Percentiles rank a stretch among this genome's conserved stretches.
Conservation (phyloP, 2,888 invertebrate species). For the Diadromus collaris region DNA sequence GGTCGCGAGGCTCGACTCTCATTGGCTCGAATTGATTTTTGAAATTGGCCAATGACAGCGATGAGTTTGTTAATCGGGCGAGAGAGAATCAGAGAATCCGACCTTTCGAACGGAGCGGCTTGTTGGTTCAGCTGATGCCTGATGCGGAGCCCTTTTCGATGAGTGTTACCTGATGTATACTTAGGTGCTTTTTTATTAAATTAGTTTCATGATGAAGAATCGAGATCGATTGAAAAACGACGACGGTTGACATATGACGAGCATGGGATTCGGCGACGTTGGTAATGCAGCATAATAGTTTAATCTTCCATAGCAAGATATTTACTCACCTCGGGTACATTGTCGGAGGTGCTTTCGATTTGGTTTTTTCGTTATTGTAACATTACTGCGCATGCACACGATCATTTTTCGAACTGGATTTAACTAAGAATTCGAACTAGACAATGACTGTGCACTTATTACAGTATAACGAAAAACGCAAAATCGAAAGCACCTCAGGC, state of each 20-base stretch:
- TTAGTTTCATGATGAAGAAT: not conserved
- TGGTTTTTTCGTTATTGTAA: too few relatives aligned
- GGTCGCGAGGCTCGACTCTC: slow-evolving; percentile 27
- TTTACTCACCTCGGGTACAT: too few relatives aligned
- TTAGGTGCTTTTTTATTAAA: too few relatives aligned
- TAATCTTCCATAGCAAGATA: not conserved
- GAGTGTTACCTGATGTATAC: too few relatives aligned
- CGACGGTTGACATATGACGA: not conserved
- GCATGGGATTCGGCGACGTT: not conserved
- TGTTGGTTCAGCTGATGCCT: not conserved
- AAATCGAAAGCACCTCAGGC: too few relatives aligned
- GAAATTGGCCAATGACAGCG: slow-evolving; percentile 58
- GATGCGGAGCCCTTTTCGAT: not conserved
- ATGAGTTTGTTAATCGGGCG: not conserved
- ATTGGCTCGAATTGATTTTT: slow-evolving; percentile 57
- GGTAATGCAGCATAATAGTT: not conserved
- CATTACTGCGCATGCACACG: too few relatives aligned
- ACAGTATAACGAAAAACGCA: too few relatives aligned
- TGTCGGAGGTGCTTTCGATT: too few relatives aligned
- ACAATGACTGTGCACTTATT: too few relatives aligned
- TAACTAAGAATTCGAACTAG: too few relatives aligned
- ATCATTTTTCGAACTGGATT: too few relatives aligned
- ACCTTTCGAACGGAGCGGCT: not conserved
- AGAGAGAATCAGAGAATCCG: not conserved
- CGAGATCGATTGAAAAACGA: not conserved